Evolutionary conservation across 2,113 vertebrate species (phyloP), one percentile per base, ranked within the genome.

Genomic region (Xyliphius kryptos): DNA sequence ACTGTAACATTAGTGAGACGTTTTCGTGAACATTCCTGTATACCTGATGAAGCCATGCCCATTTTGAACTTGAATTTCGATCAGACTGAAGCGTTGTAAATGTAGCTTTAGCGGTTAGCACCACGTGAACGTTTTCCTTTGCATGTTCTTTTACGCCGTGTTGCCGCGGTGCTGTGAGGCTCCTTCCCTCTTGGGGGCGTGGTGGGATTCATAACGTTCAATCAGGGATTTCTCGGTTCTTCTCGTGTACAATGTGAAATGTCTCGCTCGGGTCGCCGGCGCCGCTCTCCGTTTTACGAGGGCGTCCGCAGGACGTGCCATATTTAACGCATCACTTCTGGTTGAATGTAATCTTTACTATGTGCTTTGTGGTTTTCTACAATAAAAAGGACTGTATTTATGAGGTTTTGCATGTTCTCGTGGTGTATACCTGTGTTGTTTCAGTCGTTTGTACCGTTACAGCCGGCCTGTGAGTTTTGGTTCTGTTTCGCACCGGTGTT

Each of bases 221-320:
- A 51, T 83, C 86, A 84, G 82, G 82, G 82, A 86, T 74, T 71
- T 40, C 55, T 12, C 60, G 41, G 56, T 65, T 65, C 77, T 70
- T 7, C 14, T 63, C 71, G 56, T 66, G 49, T 63, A 51, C 62
- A 58, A 61, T 77, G 72, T 74, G 62, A 63, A 70, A n/a, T 64
- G 59, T 21, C 44, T 79, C 78, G 69, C 80, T 77, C 71, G 38
- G 63, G 67, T 61, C 52, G 61, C 36, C 53, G 61, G 32, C 67
- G 51, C 50, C 41, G 65, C 70, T 70, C 78, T 81, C 82, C 53
- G 75, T 82, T 84, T 81, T 85, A 67, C 64, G 71, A 81, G 80
- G 76, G 67, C 63, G 17, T 56, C 61, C 73, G 61, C 61, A 58
- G 63, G 52, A 63, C 74, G 68, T 57, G 74, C 60, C 58, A 43